Evolutionary conservation across 2,113 vertebrate genomes (phyloP), one percentile per base, ranked within the genome.

Genomic region (Tachysurus vachellii): DNA sequence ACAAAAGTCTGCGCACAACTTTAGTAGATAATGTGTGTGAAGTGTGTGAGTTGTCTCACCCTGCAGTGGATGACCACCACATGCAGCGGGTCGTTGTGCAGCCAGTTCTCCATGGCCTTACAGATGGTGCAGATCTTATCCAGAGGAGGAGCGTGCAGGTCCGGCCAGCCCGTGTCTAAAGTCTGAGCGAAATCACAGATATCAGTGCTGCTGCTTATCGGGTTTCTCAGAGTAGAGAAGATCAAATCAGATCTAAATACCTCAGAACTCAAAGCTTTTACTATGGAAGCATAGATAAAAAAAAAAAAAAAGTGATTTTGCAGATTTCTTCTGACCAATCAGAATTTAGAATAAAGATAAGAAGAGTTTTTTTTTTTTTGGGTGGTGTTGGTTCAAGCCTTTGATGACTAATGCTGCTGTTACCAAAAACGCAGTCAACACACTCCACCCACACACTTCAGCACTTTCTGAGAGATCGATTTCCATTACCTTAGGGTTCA

Each of bases 21-120:
- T 36, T 19, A 9, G 31, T 61, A 23, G 19, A 21, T 0, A 28
- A 28, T 31, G 7, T 6, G 28, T 9, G 42, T 59, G 19, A 13
- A 5, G 21, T 3, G 50, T 76, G 17, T 19, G 17, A 8, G 7
- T 62, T 71, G 36, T 77, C 97, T 96, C 91, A 99, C 98, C 93
- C 95, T 95, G 93, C 97, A 99, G 92, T 99, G 97, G 88, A 99
- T 97, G 57, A 99, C 97, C 2, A 96, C 97, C 85, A 99, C 97
- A 0, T 97, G 97, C 9, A 97, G 96, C 9, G 96, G 96, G 92
- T 97, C 95, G 0, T 88, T 95, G 88, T 97, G 97, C 75, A 99
- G 94, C 98, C 98, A 99, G n/a, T 95, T 95, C 92, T 99, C 98
- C 96, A 99, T 97, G 47, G 97, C 96, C 93, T 99, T 99, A 90